Base-by-base conservation (phyloP, 1,140 invertebrate species). In the Drosophila cardini region DNA sequence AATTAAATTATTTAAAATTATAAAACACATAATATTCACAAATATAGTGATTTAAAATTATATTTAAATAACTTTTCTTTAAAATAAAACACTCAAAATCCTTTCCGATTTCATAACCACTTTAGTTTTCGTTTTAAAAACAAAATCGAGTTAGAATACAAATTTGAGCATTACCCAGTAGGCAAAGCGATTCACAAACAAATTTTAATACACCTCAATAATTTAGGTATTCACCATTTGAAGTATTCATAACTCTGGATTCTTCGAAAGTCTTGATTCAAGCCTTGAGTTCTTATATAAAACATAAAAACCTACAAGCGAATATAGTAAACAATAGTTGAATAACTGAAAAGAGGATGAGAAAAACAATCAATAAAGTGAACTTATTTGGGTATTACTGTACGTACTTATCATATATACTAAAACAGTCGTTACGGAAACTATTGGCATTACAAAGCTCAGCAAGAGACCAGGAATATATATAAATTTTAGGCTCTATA, bases 381-480 rank as follows among this genome's bases (percentile, higher is more conserved):
- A 18, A n/a, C 16, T 3, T 6, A n/a, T 11, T 11, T 1, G 18
- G 3, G 4, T 0, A 0, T 16, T 2, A 18, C 4, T 55, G 18
- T 11, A 36, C 34, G 8, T 36, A 55, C 32, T 18, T 21, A 55
- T 10, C 32, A 55, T 36, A 38, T 55, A 18, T 11, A 55, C 32
- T 40, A 55, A 34, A 38, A 38, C 48, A 2, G 26, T 15, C 6
- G 32, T 32, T 3, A 34, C 30, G 1, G 5, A 8, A n/a, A 32
- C 2, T 15, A 52, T 34, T 52, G 48, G 48, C 48, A 52, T 52
- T 32, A 16, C 26, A 52, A 52, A 52, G 30, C 48, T 52, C 11
- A 52, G 13, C 32, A 52, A 9, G 15, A 52, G 30, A 15, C 48
- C 48, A 4, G 48, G 48, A 32, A 52, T 32, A 34, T 15, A 52